Conservation (phyloP, 2,888 invertebrate genomes). For the Drosophila paucipuncta region DNA sequence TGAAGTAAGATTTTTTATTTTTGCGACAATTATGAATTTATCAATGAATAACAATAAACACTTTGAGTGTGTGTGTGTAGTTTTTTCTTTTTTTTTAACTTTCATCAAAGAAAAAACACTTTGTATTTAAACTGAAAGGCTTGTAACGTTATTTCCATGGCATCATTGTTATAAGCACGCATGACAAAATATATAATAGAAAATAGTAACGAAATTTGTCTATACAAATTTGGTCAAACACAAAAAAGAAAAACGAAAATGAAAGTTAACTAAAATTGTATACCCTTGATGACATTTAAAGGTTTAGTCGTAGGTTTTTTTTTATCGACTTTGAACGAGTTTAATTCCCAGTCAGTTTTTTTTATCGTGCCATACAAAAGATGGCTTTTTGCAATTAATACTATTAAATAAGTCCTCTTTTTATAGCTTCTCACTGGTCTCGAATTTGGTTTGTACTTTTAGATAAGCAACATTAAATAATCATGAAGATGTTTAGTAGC, state of each 20-base stretch:
- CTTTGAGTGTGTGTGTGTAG: background rate
- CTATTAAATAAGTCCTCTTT: background rate
- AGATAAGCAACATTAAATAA: background rate
- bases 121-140: conserved; percentile 7
- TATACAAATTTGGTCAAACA: conserved; percentile 19
- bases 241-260: background rate
- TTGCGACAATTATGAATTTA: conserved; percentile 10
- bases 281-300: conserved; percentile 1
- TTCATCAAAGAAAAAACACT: conserved; percentile 19
- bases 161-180: conserved; percentile 24
- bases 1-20: background rate
- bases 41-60: conserved; percentile 19
- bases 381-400: background rate
- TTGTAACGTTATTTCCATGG: conserved; percentile 6
- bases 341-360: background rate
- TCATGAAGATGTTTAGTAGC: background rate
- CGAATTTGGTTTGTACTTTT: background rate
- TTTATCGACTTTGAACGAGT: background rate
- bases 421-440: background rate
- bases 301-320: background rate
- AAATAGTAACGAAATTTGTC: conserved; percentile 49
- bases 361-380: background rate
- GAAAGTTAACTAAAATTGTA: conserved; percentile 5
- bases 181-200: conserved; percentile 37
- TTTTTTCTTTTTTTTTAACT: conserved; percentile 8